phyloP scores from a whole-genome alignment of 2,888 invertebrate genomes.

The Atethmia centrago region DNA sequence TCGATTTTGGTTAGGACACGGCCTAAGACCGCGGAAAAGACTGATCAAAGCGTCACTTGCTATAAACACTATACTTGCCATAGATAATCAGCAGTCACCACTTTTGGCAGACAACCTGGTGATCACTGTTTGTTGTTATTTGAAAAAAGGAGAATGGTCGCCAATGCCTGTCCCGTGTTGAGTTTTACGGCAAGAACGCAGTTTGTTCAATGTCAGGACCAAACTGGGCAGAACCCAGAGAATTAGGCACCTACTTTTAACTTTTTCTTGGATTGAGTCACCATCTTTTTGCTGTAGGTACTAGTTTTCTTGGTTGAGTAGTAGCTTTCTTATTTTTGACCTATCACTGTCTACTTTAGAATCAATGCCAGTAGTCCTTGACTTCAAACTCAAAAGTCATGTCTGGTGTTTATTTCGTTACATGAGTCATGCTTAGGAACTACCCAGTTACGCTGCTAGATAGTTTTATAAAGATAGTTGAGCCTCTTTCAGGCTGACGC shows the following conservation, averaged over 20 bases:
- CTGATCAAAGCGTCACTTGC: no score
- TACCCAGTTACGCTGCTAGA: not conserved
- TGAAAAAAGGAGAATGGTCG: not conserved
- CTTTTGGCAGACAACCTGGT: not conserved
- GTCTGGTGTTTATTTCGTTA: not conserved
- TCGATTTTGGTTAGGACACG: no score
- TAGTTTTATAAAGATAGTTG: not conserved
- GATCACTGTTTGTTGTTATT: not conserved
- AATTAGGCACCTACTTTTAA: not conserved
- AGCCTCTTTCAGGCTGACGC: not conserved
- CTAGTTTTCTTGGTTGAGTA: not conserved
- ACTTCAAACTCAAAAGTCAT: constrained; percentile 4
- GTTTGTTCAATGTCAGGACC: not conserved
- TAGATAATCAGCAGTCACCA: no score
- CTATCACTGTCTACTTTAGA: not conserved
- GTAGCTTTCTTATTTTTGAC: not conserved
- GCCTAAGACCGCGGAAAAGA: no score
- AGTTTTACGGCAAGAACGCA: not conserved
- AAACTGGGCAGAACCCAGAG: not conserved
- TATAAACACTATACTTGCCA: no score
- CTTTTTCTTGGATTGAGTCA: not conserved
- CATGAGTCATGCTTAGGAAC: not conserved
- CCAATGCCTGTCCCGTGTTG: not conserved
- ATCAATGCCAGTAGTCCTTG: not conserved
- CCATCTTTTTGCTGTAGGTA: not conserved